These are phyloP conservation scores for Prionace glauca DNA, from an alignment of 2,797 vertebrate species.

Conservation along the genomic window DNA sequence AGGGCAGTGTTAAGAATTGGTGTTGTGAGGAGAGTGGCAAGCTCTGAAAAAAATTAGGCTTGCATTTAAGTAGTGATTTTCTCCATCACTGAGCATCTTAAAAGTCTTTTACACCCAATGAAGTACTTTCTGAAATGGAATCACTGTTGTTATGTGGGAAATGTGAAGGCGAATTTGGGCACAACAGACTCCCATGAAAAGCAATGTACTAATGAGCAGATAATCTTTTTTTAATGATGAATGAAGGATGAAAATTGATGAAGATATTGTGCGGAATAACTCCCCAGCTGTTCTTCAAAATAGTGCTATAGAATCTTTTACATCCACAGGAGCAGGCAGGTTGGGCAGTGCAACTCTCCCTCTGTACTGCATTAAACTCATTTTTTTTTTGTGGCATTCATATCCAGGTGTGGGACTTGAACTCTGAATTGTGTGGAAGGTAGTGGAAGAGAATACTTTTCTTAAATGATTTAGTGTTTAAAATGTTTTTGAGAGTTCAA, in stretches of 20 bases:
- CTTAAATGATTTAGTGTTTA: neutral
- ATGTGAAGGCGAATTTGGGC: neutral
- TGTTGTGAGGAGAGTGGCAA: too few relatives aligned
- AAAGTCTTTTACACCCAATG: too few relatives aligned
- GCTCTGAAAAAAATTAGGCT: too few relatives aligned
- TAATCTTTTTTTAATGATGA: neutral
- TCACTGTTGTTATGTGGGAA: neutral
- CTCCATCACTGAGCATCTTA: too few relatives aligned
- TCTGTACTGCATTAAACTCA: neutral
- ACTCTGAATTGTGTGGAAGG: neutral
- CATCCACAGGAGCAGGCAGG: neutral
- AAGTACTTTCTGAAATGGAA: neutral
- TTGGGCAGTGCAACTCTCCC: too few relatives aligned
- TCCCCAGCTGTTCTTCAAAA: neutral
- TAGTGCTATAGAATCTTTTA: neutral
- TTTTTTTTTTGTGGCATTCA: neutral
- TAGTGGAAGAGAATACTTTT: neutral
- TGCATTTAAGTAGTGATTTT: neutral
- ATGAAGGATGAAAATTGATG: too few relatives aligned
- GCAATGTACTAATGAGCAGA: neutral
- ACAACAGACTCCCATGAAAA: neutral
- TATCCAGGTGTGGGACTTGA: neutral
- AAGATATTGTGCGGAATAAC: neutral
- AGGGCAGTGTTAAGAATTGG: too few relatives aligned
- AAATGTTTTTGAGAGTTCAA: neutral